These are phyloP conservation scores for Pomacea maculata DNA, from an alignment of 1,140 invertebrate genomes.

Conservation along the genomic window DNA sequence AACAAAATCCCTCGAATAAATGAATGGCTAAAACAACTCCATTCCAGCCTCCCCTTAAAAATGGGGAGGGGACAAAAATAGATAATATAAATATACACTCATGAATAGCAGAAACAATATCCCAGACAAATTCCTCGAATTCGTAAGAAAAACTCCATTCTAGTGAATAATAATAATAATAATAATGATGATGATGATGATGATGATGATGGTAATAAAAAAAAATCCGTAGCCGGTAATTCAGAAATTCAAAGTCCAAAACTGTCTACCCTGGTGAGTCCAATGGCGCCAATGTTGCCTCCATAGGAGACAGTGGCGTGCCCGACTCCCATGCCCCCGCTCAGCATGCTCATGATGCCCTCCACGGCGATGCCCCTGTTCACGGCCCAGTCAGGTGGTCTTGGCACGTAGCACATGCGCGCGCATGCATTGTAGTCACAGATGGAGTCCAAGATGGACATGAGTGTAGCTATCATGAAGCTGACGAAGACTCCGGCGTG, in stretches of 20 bases:
- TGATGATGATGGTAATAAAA: too few species aligned
- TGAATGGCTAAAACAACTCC: background rate
- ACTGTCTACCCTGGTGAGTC: conserved; percentile 69
- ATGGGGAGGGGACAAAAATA: too few species aligned
- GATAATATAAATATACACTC: too few species aligned
- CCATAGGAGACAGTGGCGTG: conserved; percentile 85
- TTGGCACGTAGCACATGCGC: conserved; percentile 48
- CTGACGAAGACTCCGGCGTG: conserved; percentile 43
- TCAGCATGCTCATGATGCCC: conserved; percentile 83
- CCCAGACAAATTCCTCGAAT: too few species aligned
- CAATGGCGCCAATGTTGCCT: conserved; percentile 90
- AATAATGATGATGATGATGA: too few species aligned
- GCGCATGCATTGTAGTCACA: conserved; percentile 61
- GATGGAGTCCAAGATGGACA: conserved; percentile 58
- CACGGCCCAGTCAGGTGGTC: conserved; percentile 53
- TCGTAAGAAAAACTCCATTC: too few species aligned
- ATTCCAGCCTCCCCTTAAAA: too few species aligned
- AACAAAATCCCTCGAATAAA: background rate
- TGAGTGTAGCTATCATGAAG: conserved; percentile 51
- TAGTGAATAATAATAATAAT: too few species aligned
- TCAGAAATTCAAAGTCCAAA: too few species aligned
- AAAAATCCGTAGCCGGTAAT: too few species aligned
- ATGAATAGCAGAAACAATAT: too few species aligned
- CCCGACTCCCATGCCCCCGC: conserved; percentile 82
- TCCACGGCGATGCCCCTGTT: conserved; percentile 81